A percentile compares a stretch with the other conserved stretches of the same genome.
These are phyloP conservation scores for Heterotis niloticus DNA, from an alignment of 2,113 vertebrate species.

Conservation along the genomic window DNA sequence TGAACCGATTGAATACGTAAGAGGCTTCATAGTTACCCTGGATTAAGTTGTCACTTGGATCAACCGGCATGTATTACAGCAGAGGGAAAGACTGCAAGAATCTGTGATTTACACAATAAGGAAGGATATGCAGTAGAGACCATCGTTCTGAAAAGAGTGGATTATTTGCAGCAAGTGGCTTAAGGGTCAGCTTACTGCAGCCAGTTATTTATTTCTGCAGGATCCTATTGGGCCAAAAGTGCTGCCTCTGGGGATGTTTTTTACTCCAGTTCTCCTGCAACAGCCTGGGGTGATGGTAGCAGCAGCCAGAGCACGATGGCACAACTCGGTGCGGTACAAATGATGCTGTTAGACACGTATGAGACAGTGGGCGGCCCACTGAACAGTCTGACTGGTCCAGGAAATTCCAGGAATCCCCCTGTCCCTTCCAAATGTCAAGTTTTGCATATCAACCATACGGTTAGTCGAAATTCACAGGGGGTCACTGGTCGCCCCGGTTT, in stretches of 20 bases:
- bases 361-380: conserved; percentile 28
- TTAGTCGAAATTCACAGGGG: conserved; percentile 6
- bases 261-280: not conserved
- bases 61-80: too few species aligned
- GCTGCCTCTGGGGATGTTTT: not conserved
- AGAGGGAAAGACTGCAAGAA: too few species aligned
- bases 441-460: conserved; percentile 29
- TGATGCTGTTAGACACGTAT: conserved; percentile 11
- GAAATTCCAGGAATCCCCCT: conserved; percentile 19
- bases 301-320: not conserved
- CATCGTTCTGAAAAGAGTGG: too few species aligned
- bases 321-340: not conserved
- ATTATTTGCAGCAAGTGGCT: too few species aligned
- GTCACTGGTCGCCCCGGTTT: not conserved
- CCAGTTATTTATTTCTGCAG: too few species aligned
- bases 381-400: conserved; percentile 28
- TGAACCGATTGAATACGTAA: too few species aligned
- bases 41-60: too few species aligned
- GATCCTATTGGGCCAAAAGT: not conserved
- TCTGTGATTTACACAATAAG: too few species aligned
- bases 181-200: too few species aligned
- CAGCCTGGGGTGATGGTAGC: not conserved
- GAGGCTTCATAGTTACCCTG: too few species aligned
- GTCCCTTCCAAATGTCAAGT: conserved; percentile 24
- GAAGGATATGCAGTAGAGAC: too few species aligned